Base-by-base conservation (phyloP, 1,140 invertebrate genomes). In the Eurosta solidaginis region DNA sequence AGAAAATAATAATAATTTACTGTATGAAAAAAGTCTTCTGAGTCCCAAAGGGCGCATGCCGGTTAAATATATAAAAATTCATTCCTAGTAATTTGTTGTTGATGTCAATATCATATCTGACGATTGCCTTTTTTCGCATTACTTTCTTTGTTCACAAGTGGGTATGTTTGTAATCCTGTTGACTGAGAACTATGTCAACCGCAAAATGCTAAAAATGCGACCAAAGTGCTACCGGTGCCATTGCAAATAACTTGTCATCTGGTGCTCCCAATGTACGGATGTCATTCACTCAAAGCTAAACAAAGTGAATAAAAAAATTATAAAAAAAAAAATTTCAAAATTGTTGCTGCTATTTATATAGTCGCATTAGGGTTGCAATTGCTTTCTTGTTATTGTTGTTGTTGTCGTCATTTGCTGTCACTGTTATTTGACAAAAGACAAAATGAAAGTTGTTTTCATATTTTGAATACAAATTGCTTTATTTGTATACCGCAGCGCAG, bases 391-490 rank as follows among this genome's bases (percentile, higher is more conserved):
- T 74, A 7, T 47, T 47, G 27, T 22, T 10, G 14, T 22, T 59
- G 73, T 47, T 47, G 73, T 74, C 6, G 73, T 47, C 22, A 25
- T 73, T 73, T 42, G 12, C 4, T 73, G 63, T 12, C n/a, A 20
- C 63, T 73, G 29, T 33, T 73, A 25, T 14, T 76, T 54, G 75
- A 52, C 75, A 76, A 76, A 76, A 76, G 75, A 76, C 75, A 52
- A 76, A 76, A 76, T 25, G 78, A 79, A 79, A 76, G 52, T 79
- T 77, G 74, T 77, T 83, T 84, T 84, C 84, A 86, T 86, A 85
- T 86, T 86, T 86, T 85, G 84, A 86, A 86, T 86, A 86, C 84
- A 86, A 86, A 86, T 86, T 86, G 82, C 84, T 86, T 86, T 86
- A 86, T 86, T 86, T 86, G 81, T 82, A 40, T 54, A 59, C 68